Conservation (phyloP, 2,888 invertebrate genomes). For the Acanthococcus lagerstroemiae region DNA sequence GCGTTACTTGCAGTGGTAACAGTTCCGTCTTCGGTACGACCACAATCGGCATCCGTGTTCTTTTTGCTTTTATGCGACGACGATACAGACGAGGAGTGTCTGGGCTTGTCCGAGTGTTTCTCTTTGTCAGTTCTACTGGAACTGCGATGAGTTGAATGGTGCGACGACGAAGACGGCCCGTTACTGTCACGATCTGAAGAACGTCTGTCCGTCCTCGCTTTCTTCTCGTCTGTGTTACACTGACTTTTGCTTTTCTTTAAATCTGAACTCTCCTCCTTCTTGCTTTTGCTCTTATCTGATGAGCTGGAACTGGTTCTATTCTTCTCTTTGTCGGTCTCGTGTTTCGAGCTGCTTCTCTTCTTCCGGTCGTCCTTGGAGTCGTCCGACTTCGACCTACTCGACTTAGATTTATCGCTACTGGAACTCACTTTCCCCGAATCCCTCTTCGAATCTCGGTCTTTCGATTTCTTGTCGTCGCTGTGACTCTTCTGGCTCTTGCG, state of each 20-base stretch:
- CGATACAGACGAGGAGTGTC: conserved; percentile 1
- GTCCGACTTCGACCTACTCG: not conserved
- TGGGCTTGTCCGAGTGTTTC: conserved; percentile 6
- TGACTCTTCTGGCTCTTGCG: not conserved
- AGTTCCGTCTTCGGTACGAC: not conserved
- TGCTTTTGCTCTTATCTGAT: not conserved
- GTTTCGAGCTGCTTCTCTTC: not conserved
- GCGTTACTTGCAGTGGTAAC: not conserved
- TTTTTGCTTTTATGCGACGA: conserved; percentile 18
- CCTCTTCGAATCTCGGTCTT: not conserved
- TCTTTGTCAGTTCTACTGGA: conserved; percentile 20
- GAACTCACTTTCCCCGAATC: not conserved
- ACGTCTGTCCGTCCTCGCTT: conserved; percentile 46
- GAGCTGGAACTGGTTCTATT: not conserved
- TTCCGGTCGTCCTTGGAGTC: conserved; percentile 4
- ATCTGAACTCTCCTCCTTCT: conserved; percentile 5
- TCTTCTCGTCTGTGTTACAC: conserved; percentile 13
- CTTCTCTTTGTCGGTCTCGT: not conserved
- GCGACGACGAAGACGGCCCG: conserved; percentile 41
- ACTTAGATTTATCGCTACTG: not conserved
- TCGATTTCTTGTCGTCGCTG: not conserved
- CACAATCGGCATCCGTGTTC: not conserved
- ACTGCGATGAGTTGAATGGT: not conserved
- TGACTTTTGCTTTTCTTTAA: conserved; percentile 12
- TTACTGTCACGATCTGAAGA: conserved; percentile 73